Evolutionary conservation across 2,797 vertebrate species (phyloP), one percentile per base, ranked within the genome.

Genomic region (Lycodopsis pacificus): DNA sequence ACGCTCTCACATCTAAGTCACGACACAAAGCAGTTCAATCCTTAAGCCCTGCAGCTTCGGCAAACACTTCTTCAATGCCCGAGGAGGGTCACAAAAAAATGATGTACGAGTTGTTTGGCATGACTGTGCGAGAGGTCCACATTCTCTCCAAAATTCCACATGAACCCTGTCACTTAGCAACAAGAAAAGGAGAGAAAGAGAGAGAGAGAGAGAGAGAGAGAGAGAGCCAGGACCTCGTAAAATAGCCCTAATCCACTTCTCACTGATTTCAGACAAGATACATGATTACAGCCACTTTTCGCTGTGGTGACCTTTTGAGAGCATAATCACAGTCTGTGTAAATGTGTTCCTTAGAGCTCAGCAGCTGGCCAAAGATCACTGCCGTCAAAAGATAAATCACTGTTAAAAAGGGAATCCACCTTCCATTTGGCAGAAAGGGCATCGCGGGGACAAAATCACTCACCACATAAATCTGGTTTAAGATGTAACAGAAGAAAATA

Each of bases 261-360:
- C 8, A 7, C 73, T 82, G 82, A 79, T 87, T 86, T 86, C 44
- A 77, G 76, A 79, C 69, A 15, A 67, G 74, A 78, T 79, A 68
- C 65, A 76, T 68, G 51, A 87, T 84, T 87, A 67, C 71, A 75
- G 76, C 81, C 27, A 65, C 76, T 80, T 85, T 83, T 75, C 59
- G 20, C 51, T 71, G 77, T 13, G 22, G 15, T 84, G 88, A 89
- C 83, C 82, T 89, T 91, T 38, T 34, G 64, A 83, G 79, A 76
- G 49, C 12, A 63, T 88, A 83, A 88, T 82, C 74, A 71, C 58
- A 44, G 51, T 65, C 38, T 82, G 73, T 69, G 59, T 74, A 85
- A 87, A 87, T 81, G 58, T 83, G 58, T 66, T 70, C 59, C 61
- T 73, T 73, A 17, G 51, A 76, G 71, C 49, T 65, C 76, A 46